Evolutionary conservation across 2,888 invertebrate species (phyloP), one percentile per base, ranked within the genome.

Genomic region (Pomacea canaliculata): DNA sequence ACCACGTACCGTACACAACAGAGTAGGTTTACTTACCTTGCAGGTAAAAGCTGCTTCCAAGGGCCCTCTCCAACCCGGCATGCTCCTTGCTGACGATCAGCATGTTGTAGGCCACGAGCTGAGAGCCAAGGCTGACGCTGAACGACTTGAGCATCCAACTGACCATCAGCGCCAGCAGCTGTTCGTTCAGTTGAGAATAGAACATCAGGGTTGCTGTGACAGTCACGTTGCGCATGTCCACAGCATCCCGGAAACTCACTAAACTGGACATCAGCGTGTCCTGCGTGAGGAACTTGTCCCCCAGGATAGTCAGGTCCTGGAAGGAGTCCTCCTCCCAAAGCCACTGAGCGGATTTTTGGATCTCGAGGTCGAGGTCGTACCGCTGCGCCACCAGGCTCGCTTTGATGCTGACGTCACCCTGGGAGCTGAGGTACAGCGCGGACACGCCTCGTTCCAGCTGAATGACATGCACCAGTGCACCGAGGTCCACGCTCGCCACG

Each of bases 401-500:
- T 19, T 7, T 10, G 10, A 63, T 27, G 10, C 23, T 23, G 63
- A 5, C 19, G 23, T n/a, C 63, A 12, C 63, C 78, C 0, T 77
- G 65, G 12, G 83, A 81, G 16, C 82, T 80, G 1, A 85, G 74
- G 68, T 81, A 85, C 7, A 85, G 76, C 0, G 82, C 82, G 4
- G 84, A 81, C 7, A 79, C 81, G 12, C 85, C 85, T 46, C 85
- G 66, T 70, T 85, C 85, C 65, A 80, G 79, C 76, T 85, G 85
- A 7, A 79, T 66, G 27, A 48, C 59, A 71, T 85, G 85, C 13
- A 85, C 76, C 7, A 85, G 66, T 13, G 27, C 60, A 13, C 82
- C 81, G 7, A 83, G 78, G 72, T 84, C 79, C 0, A 84, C 70
- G 66, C 84, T 85, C 65, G 84, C 78, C 16, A 56, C 7, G 12